Evolutionary conservation across 1,140 invertebrate genomes (phyloP), one percentile per base, ranked within the genome.

Genomic region (Araneus ventricosus): DNA sequence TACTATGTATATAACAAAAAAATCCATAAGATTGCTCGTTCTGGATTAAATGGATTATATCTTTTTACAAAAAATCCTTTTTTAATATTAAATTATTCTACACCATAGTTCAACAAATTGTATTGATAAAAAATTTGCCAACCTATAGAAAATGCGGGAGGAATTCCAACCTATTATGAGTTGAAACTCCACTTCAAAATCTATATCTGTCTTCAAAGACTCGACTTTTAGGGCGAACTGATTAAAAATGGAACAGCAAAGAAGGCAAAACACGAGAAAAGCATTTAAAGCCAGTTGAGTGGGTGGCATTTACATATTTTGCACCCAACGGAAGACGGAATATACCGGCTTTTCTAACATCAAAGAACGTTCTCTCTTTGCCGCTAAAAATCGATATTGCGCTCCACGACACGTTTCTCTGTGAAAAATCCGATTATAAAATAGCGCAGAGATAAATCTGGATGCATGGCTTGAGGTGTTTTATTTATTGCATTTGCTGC

Each of bases 371-470:
- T 75, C 4, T 34, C 67, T 75, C 17, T 75, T 75, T 14, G 24
- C 6, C 27, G n/a, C 27, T 67, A 27, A 75, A 75, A 75, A 34
- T 75, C 70, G 70, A 75, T 75, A 75, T 34, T 10, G 4, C 27
- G 2, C 27, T 4, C 27, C 30, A 14, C 70, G 34, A 34, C 70
- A 75, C 70, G 70, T 34, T 7, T 0, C 70, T 37, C 17, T 37
- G 34, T 37, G 5, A 75, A 17, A 75, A 75, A 75, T 75, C 70
- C 70, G 70, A 75, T 75, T 75, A 75, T 75, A 75, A 75, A 75
- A 75, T 34, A 75, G 17, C 20, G 70, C 8, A 34, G 70, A 4
- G 10, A 75, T 75, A 75, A 75, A 75, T 75, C 70, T 75, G 34
- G n/a, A 75, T 75, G 17, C 70, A 20, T 34, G 34, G 70, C 34